phyloP scores from a whole-genome alignment of 2,113 vertebrate genomes.

The Pseudopipra pipra region DNA sequence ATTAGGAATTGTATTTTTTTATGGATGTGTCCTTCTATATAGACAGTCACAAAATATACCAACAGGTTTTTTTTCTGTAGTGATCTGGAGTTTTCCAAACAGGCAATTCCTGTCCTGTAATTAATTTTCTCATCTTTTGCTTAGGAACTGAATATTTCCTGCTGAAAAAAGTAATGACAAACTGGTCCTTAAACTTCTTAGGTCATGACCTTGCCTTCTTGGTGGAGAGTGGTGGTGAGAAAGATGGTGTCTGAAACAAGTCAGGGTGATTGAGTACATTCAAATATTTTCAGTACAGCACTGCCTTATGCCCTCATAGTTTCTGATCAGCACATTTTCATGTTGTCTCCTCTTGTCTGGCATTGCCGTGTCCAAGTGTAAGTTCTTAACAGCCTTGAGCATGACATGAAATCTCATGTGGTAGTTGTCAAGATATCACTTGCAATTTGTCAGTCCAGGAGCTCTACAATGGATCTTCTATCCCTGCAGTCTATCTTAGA shows the following conservation, averaged over 20 bases:
- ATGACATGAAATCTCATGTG: background rate
- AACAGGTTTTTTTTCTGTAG: background rate
- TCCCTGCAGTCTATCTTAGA: background rate
- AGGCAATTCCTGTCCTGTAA: background rate
- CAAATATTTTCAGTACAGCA: background rate
- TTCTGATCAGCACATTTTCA: background rate
- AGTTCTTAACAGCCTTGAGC: background rate
- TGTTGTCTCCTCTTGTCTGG: background rate
- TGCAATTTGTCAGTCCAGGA: background rate
- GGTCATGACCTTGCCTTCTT: background rate
- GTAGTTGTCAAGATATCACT: background rate
- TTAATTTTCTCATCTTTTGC: background rate
- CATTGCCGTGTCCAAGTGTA: background rate
- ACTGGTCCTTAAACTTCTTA: background rate
- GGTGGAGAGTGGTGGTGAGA: background rate
- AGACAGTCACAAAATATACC: background rate
- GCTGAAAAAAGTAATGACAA: background rate
- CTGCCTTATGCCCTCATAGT: background rate
- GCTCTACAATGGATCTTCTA: background rate
- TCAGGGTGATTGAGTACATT: background rate
- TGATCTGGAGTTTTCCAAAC: background rate
- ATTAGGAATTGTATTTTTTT: background rate
- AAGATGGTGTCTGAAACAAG: background rate
- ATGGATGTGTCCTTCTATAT: background rate
- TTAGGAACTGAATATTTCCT: background rate